Conservation (phyloP, 2,113 vertebrate genomes). For the Axis porcinus region DNA sequence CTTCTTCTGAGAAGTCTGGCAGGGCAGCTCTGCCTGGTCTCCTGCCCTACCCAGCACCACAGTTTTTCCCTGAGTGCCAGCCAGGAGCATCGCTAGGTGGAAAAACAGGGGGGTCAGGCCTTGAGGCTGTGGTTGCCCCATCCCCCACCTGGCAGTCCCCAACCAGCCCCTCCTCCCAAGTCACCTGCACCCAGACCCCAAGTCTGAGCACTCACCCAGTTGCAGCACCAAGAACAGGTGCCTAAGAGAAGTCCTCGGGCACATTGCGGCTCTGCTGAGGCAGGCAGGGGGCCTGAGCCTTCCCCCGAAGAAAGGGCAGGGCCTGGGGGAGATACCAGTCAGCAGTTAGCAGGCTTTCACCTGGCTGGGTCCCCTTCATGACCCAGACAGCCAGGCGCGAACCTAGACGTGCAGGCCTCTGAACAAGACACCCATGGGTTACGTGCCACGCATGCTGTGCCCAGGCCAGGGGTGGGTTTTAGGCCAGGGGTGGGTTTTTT, state of each 20-base stretch:
- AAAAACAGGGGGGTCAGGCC: not conserved
- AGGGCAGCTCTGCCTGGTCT: not conserved
- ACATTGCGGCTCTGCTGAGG: slow-evolving; percentile 5
- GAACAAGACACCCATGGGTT: not conserved
- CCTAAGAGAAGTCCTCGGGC: not conserved
- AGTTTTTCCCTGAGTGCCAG: not conserved
- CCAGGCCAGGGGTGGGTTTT: not conserved
- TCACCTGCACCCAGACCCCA: not conserved
- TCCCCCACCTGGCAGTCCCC: not conserved
- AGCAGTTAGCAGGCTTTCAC: not conserved
- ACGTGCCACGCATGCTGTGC: not conserved
- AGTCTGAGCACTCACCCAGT: slow-evolving; percentile 51
- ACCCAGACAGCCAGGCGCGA: not conserved
- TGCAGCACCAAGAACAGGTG: slow-evolving; percentile 31
- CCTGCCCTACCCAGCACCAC: slow-evolving; percentile 14
- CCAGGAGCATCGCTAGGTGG: not conserved
- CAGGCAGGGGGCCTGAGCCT: not conserved
- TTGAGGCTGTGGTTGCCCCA: not conserved
- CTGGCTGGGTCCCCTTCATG: not conserved
- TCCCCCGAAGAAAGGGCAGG: not conserved
- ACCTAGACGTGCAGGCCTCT: fast-evolving
- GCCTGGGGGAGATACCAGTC: not conserved
- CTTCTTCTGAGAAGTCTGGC: not conserved
- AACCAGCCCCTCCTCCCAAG: not conserved
- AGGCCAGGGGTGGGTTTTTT: not conserved